These are phyloP conservation scores for Lophius piscatorius DNA, from an alignment of 2,113 vertebrate genomes.

Conservation along the genomic window DNA sequence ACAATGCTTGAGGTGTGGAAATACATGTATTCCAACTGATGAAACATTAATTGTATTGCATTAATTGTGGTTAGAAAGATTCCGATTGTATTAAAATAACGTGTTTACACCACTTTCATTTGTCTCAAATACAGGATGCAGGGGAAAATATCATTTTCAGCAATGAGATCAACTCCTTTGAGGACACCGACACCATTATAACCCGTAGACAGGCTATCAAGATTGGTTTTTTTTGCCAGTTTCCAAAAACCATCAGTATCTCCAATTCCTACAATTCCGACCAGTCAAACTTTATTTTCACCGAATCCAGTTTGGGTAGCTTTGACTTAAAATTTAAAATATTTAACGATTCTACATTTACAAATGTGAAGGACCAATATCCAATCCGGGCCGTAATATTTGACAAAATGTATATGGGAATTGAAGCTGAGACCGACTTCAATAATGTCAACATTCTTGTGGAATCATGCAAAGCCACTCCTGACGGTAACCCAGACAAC, in stretches of 20 bases:
- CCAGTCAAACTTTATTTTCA: slow-evolving; percentile 74
- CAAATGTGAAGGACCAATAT: slow-evolving; percentile 40
- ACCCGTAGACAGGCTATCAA: slow-evolving; percentile 55
- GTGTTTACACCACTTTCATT: not conserved
- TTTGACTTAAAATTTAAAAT: slow-evolving; percentile 78
- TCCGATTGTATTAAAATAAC: not conserved
- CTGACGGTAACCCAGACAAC: slow-evolving; percentile 69
- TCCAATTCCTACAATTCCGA: slow-evolving; percentile 64
- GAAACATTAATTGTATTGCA: too few relatives aligned
- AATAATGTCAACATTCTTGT: slow-evolving; percentile 72
- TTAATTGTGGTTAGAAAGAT: too few relatives aligned
- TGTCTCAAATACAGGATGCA: slow-evolving; percentile 60
- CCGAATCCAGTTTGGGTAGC: slow-evolving; percentile 75
- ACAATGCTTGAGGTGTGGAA: slow-evolving; percentile 71
- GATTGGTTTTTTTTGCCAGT: slow-evolving; percentile 75
- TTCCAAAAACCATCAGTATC: slow-evolving; percentile 70
- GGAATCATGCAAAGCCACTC: slow-evolving; percentile 80
- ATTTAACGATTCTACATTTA: slow-evolving; percentile 57
- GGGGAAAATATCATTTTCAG: slow-evolving; percentile 72
- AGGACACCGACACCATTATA: slow-evolving; percentile 49
- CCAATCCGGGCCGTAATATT: slow-evolving; percentile 73
- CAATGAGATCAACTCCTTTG: slow-evolving; percentile 73
- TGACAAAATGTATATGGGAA: slow-evolving; percentile 71
- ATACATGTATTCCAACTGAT: too few relatives aligned
- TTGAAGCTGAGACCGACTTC: slow-evolving; percentile 65